Base-by-base conservation (phyloP, 92 coral and sea anemone species). In the Heliopora coerulea region DNA sequence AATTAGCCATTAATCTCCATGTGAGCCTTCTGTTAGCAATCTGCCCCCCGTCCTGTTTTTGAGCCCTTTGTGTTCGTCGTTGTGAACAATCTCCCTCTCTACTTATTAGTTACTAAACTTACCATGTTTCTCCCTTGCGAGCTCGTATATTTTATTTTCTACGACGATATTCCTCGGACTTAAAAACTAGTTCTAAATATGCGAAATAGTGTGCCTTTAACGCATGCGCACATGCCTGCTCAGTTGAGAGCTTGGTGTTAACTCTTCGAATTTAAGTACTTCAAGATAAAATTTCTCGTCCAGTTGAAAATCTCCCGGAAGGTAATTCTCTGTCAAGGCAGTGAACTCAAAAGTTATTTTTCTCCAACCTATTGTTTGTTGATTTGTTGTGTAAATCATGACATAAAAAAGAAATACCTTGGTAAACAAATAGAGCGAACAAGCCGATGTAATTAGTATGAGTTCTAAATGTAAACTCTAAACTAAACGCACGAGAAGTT, bases 181-280 rank as follows among this genome's bases (percentile, higher is more conserved):
- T 4, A 37, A 37, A 4, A 4, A 5, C 5, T 12, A 37, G 12
- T 37, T 4, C 42, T 12, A 46, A 46, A 46, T 15, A 46, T 2
- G n/a, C 52, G 52, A 46, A 46, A 6, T 17, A 13, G n/a, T 24
- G 50, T 19, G 32, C 30, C 18, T 54, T 24, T 10, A 70, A 70
- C 77, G 77, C 77, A 70, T 70, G 77, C 77, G 77, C 77, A 70
- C 19, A 70, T 7, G 49, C 32, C 19, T n/a, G 33, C 49, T 19
- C 12, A 0, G 17, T 3, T 25, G 39, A 61, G 1, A 8, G 25
- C 54, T 27, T 18, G 23, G 13, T 15, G n/a, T 46, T 15, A 46
- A 37, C 42, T 37, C 6, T 37, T 6, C 10, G n/a, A 7, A 8
- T 46, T 46, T 8, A 46, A 15, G n/a, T 46, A 46, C 52, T 46